Evolutionary conservation across 1,140 invertebrate species (phyloP), one percentile per base, ranked within the genome.

Genomic region (Zaprionus ghesquierei): DNA sequence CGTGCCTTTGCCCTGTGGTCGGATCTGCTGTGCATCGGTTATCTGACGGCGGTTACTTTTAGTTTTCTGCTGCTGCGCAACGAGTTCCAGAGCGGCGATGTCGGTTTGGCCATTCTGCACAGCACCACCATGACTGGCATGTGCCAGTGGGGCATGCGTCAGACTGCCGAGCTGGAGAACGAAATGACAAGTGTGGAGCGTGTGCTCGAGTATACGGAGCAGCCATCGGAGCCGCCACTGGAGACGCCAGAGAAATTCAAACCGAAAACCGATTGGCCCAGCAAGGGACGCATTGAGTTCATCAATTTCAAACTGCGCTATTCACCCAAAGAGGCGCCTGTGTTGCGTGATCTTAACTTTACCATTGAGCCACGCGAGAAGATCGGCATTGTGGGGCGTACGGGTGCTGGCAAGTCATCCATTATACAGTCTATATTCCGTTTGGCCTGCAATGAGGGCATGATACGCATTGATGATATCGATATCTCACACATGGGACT

Each of bases 381-480:
- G 96, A 10, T 97, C 59, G 96, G 97, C 2, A 96, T 98, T 64
- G 97, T 97, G 15, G 97, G 97, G 3, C 93, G 96, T 85, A 97
- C 96, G 9, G 98, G 98, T 1, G 97, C 98, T 35, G 98, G 98
- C 13, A 99, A 99, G 92, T 97, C 97, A 0, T 98, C 97, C 0
- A 92, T 98, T 3, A 96, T 98, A 59, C 93, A 95, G 25, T 95
- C 96, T 1, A 90, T 98, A 0, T 98, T 98, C 82, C 93, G 97
- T 55, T 81, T 98, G 62, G 94, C 94, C 2, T 94, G 95, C 80
- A 93, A 95, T 35, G 93, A 94, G 31, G 95, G 95, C 2, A 77
- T 90, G 25, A 94, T 95, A 44, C 77, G 90, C 3, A 95, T 97
- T 60, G 94, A 95, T 71, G 93, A 92, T 8, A 69, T 95, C 0